These are phyloP conservation scores for Drosophila neonasuta DNA, from an alignment of 2,888 invertebrate genomes.

Conservation along the genomic window DNA sequence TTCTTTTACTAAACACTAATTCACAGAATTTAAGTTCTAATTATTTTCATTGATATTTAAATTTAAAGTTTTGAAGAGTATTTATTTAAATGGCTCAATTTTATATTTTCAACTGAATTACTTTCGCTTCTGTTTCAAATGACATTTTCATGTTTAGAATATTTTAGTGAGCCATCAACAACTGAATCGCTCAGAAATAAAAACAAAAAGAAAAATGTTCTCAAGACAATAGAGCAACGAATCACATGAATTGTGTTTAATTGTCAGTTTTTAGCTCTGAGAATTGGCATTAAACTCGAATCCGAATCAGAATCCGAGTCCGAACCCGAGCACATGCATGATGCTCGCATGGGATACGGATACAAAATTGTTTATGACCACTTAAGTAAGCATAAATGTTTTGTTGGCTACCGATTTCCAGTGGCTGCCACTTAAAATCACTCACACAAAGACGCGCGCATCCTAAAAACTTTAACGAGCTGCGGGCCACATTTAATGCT, in stretches of 20 bases:
- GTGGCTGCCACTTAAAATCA: conserved; percentile 54
- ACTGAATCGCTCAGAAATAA: conserved; percentile 24
- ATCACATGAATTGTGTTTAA: conserved; percentile 36
- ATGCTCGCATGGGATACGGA: conserved; percentile 4
- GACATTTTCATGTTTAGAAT: not conserved
- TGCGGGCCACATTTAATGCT: conserved; percentile 19
- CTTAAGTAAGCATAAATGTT: conserved; percentile 61
- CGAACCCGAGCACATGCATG: conserved; percentile 3
- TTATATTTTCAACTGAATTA: not conserved
- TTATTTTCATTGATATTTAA: no score
- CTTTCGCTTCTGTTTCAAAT: not conserved
- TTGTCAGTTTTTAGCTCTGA: conserved; percentile 17
- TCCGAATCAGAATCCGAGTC: no score
- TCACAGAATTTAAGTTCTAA: no score
- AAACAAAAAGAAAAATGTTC: not conserved
- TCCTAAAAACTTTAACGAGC: conserved; percentile 62
- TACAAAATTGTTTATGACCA: conserved; percentile 54
- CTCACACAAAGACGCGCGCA: conserved; percentile 47
- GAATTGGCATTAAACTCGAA: conserved; percentile 12
- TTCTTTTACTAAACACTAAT: no score
- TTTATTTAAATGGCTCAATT: no score
- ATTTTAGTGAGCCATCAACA: conserved; percentile 1
- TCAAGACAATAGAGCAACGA: conserved; percentile 26
- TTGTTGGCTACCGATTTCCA: conserved; percentile 61
- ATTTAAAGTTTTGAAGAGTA: no score